Evolutionary conservation across 2,113 vertebrate species (phyloP), one percentile per base, ranked within the genome.

Genomic region (Lanius collurio): DNA sequence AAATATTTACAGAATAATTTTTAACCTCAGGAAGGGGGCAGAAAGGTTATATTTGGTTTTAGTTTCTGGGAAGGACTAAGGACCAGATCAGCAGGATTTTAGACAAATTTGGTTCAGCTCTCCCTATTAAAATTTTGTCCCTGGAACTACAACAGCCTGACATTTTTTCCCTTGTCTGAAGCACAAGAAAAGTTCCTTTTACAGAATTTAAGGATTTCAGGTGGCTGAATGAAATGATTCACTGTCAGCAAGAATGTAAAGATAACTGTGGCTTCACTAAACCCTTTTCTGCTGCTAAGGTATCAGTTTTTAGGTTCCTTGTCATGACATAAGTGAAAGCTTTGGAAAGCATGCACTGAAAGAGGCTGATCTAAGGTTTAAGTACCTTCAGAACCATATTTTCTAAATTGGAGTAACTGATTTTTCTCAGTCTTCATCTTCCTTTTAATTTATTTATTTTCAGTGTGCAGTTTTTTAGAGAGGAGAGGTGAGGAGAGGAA

Each of bases 221-320:
- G 28, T 89, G 22, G 26, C n/a, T 87, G 69, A 78, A 91, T 87
- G 56, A 64, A 94, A n/a, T 82, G 5, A 71, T 92, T 87, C 77
- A 81, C 44, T 91, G 62, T 91, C 73, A 96, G 87, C 83, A 94
- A 82, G 68, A 93, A 89, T 49, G 22, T 71, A 93, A 93, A 95
- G 68, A 68, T 87, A 77, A 70, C 76, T 75, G 27, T 59, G 64
- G 69, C 47, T 94, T 77, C 47, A 37, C 59, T 90, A 89, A 97
- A 37, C 68, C 56, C 44, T 89, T 89, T 92, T 68, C 73, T 91
- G 31, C 80, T 82, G 65, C 74, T 87, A 76, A 82, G 44, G 56
- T 81, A 69, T 49, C 68, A 78, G 44, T 44, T 95, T 94, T 94
- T 82, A 87, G 47, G 64, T 64, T 83, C 50, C 56, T 92, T 81